Evolutionary conservation across 2,888 invertebrate genomes (phyloP).

Genomic region (Lumbricus terrestris): DNA sequence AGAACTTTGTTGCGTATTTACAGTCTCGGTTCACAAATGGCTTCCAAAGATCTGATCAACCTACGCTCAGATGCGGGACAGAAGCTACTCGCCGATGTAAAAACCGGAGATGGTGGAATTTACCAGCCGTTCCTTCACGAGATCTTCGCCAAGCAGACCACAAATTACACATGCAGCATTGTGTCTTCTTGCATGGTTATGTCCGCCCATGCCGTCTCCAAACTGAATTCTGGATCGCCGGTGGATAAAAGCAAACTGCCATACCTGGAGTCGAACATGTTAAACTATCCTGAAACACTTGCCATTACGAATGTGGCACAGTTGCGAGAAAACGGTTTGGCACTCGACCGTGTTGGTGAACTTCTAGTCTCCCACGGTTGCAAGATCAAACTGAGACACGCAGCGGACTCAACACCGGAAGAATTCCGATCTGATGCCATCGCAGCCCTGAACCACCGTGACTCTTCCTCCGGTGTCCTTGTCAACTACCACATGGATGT

Average conservation of each 20-base stretch:
- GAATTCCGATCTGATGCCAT: constrained; percentile 27
- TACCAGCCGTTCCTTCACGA: constrained; percentile 24
- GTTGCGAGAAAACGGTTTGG: constrained; percentile 21
- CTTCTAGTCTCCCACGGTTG: constrained; percentile 23
- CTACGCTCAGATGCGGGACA: not conserved
- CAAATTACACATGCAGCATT: constrained; percentile 27
- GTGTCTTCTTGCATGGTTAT: constrained; percentile 28
- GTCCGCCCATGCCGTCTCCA: constrained; percentile 19
- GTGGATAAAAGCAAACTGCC: not conserved
- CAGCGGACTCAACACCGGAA: constrained; percentile 12
- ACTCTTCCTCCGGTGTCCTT: constrained; percentile 23
- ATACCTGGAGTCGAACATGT: constrained; percentile 26
- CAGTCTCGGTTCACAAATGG: not conserved
- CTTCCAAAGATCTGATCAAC: not conserved
- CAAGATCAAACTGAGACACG: constrained; percentile 14
- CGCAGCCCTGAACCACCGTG: not conserved
- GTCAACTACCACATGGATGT: constrained; percentile 35
- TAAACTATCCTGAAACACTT: constrained; percentile 20
- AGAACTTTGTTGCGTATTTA: not conserved
- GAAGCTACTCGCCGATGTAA: not conserved
- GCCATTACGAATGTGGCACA: constrained; percentile 6
- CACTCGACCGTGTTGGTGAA: constrained; percentile 21
- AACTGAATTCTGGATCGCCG: not conserved
- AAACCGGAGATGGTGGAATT: not conserved
- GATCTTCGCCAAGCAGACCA: constrained; percentile 32